These are phyloP conservation scores for Aphidius ervi DNA, from an alignment of 1,140 invertebrate species.

Conservation along the genomic window DNA sequence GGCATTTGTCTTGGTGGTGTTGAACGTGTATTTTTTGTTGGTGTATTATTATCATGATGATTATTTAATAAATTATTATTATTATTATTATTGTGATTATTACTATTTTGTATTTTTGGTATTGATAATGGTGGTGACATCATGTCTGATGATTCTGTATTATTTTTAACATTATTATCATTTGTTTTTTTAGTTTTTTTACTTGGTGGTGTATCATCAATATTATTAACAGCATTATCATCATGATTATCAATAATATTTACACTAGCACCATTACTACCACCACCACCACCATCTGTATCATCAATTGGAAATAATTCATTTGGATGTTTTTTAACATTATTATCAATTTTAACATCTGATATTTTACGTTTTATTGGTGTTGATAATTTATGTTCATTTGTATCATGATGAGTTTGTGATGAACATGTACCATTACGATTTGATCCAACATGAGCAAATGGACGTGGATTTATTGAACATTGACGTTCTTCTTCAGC, in stretches of 20 bases:
- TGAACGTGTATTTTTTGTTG: too few relatives aligned
- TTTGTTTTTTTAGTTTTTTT: slow-evolving; percentile 38
- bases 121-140: slow-evolving; percentile 47
- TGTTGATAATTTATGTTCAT: slow-evolving; percentile 34
- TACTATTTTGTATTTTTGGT: slow-evolving; percentile 34
- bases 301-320: slow-evolving; percentile 34
- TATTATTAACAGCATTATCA: slow-evolving; percentile 12
- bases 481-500: slow-evolving; percentile 47
- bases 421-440: slow-evolving; percentile 5
- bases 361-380: slow-evolving; percentile 44
- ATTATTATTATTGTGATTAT: neutral
- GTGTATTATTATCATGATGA: too few relatives aligned
- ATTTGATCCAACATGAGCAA: slow-evolving; percentile 57
- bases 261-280: slow-evolving; percentile 1
- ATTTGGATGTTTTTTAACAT: slow-evolving; percentile 30
- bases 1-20: too few relatives aligned
- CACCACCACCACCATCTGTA: slow-evolving; percentile 24
- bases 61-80: too few relatives aligned
- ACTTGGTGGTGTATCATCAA: slow-evolving; percentile 32
- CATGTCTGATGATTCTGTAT: slow-evolving; percentile 39
- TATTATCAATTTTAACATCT: slow-evolving; percentile 39
- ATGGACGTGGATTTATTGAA: slow-evolving; percentile 51
- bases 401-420: slow-evolving; percentile 29
- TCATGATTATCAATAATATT: slow-evolving; percentile 33
- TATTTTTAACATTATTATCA: slow-evolving; percentile 17